Evolutionary conservation across 2,113 vertebrate genomes (phyloP).

Genomic region (Carollia perspicillata): DNA sequence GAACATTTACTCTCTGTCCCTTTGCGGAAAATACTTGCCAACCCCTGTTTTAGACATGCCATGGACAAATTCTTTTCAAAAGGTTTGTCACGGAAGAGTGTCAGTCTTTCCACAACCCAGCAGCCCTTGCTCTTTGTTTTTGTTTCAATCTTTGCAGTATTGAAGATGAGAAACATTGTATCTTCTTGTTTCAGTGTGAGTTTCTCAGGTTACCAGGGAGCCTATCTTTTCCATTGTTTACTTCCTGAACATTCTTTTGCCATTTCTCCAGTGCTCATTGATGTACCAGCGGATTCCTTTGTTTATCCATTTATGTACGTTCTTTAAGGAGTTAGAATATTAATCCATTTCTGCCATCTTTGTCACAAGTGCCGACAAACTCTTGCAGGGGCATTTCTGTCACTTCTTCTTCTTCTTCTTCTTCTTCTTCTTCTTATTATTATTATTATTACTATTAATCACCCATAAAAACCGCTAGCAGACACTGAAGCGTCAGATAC

Average conservation of each 20-base stretch:
- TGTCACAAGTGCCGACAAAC: background rate
- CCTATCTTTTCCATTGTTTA: background rate
- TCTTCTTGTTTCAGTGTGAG: background rate
- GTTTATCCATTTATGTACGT: background rate
- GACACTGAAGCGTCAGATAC: background rate
- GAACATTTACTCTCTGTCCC: background rate
- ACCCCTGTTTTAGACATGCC: background rate
- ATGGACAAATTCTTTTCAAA: conserved; percentile 8
- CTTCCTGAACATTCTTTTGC: background rate
- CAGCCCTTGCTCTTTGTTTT: background rate
- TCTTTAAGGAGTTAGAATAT: background rate
- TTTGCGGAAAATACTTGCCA: background rate
- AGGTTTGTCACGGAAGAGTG: background rate
- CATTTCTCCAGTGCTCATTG: background rate
- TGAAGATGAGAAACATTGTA: background rate
- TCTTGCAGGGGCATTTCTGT: background rate
- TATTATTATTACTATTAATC: background rate
- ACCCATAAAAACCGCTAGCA: background rate
- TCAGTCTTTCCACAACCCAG: background rate
- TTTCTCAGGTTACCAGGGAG: background rate
- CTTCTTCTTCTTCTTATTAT: too few species aligned
- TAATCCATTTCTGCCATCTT: background rate
- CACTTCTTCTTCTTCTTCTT: too few species aligned
- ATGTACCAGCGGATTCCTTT: background rate
- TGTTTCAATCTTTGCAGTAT: background rate